Base-by-base conservation (phyloP, 1,140 invertebrate species). In the Limonius californicus region DNA sequence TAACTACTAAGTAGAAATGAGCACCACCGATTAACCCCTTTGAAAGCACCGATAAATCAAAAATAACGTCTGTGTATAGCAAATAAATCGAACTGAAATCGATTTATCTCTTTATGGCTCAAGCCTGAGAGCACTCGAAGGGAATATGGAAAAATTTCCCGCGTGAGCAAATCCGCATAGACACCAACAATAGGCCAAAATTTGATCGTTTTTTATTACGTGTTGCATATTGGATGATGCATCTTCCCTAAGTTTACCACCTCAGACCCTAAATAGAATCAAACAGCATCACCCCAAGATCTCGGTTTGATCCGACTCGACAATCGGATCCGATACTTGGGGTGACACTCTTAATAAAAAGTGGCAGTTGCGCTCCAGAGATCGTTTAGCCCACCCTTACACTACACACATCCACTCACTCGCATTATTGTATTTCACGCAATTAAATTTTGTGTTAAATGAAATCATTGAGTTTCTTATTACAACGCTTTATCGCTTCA, bases 391-490 rank as follows among this genome's bases (percentile, higher is more conserved):
- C 61, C 65, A 69, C 70, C 68, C 70, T 72, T 72, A 69, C 65
- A 60, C 55, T 59, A 42, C 62, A 59, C 62, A 20, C 16, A 60
- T 68, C 62, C 67, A 64, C 21, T 61, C 64, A 62, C 45, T 62
- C 56, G 54, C 57, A 55, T 70, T 68, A 71, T 71, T 67, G 64
- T 70, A 63, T 68, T 71, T 70, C 67, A 68, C 68, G 65, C 70
- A 71, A 71, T 71, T 71, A 68, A 71, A 68, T 71, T 71, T 71
- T 59, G 54, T 68, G 64, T 68, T 68, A 68, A 70, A 70, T 71
- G 54, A 64, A 64, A 66, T 69, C 64, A 66, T 59, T 64, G 61
- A 64, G 59, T 68, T 62, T 64, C 66, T 66, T 66, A 64, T 66
- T 66, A 57, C 59, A 63, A 50, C 54, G 62, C 67, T 69, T 62